A percentile compares a stretch with the other conserved stretches of the same genome.
phyloP scores from a whole-genome alignment of 1,140 invertebrate genomes.

The Drosophila ercepeae region DNA sequence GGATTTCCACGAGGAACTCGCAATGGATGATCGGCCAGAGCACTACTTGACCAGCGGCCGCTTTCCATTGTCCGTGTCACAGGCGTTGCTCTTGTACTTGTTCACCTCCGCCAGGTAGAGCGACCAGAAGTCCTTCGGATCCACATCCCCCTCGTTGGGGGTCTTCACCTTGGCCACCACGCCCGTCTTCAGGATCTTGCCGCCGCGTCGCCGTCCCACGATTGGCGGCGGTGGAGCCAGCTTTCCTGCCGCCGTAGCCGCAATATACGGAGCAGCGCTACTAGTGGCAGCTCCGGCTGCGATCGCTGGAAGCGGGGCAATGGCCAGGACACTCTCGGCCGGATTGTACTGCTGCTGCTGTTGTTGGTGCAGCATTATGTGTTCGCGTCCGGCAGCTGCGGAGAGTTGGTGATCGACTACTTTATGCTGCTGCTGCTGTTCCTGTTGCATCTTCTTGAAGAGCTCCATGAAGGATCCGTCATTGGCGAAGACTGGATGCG shows the following conservation, averaged over 20 bases:
- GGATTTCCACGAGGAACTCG: conserved; percentile 11
- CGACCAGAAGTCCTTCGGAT: conserved; percentile 95
- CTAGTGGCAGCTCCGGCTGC: conserved; percentile 71
- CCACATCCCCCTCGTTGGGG: conserved; percentile 86
- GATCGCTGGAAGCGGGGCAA: conserved; percentile 66
- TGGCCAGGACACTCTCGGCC: conserved; percentile 5
- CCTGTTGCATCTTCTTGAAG: conserved; percentile 94
- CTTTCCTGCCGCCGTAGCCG: conserved; percentile 83
- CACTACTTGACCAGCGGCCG: conserved; percentile 94
- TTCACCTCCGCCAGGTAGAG: conserved; percentile 96
- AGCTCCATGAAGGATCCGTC: conserved; percentile 95
- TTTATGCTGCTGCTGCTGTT: conserved; percentile 85
- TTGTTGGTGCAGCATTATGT: conserved; percentile 19
- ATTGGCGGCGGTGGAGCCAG: conserved; percentile 69
- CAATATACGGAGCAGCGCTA: conserved; percentile 72
- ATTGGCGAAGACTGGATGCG: conserved; percentile 88
- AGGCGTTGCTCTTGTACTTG: conserved; percentile 95
- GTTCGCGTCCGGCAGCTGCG: not conserved
- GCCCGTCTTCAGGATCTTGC: conserved; percentile 94
- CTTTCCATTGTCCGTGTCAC: conserved; percentile 96
- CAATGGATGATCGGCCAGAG: not conserved
- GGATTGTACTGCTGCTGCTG: conserved; percentile 24
- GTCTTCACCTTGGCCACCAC: conserved; percentile 93
- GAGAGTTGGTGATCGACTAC: conserved; percentile 24
- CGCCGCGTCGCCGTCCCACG: conserved; percentile 93